Evolutionary conservation across 2,113 vertebrate genomes (phyloP), one percentile per base, ranked within the genome.

Genomic region (Syngnathoides biaculeatus): DNA sequence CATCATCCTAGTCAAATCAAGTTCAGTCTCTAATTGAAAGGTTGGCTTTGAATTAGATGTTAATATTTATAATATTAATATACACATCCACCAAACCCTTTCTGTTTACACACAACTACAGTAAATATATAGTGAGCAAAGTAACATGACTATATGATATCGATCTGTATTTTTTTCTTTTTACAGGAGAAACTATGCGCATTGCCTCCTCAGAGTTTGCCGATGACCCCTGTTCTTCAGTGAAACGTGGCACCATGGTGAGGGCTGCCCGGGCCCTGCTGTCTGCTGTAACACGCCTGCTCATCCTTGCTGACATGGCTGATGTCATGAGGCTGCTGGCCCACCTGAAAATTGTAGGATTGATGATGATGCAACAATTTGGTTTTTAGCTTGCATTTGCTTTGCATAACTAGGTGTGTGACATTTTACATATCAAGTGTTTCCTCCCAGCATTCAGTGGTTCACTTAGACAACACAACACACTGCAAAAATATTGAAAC

Each of bases 221-320:
- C 0, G 97, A 98, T 3, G 97, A 98, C 77, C 97, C 97, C 0
- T 99, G 97, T 66, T 99, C 97, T 0, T 99, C 97, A 0, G 96
- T 99, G 85, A 99, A 99, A 67, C 93, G 97, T 0, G 97, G 97
- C 63, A 98, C 97, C 59, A 99, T 99, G 97, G 97, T 99, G 78
- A 93, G 97, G 60, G 97, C 97, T 0, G 97, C 97, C 4, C 93
- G 97, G 0, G 96, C 97, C 43, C 87, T 99, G 80, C 94, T 99
- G 0, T 98, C 97, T 0, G 97, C 96, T 0, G 97, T 99, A 69
- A 99, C 97, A 0, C 96, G 97, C 62, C 84, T 99, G 39, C 96
- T 99, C 87, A 99, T 99, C 90, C 87, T 99, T 67, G 97, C 97
- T 0, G 97, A 99, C 81, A 98, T 99, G 97, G 97, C 97, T 0